A percentile compares a stretch with the other conserved stretches of the same genome.
These are phyloP conservation scores for Cyphomyrmex costatus DNA, from an alignment of 1,140 invertebrate genomes.

Conservation along the genomic window DNA sequence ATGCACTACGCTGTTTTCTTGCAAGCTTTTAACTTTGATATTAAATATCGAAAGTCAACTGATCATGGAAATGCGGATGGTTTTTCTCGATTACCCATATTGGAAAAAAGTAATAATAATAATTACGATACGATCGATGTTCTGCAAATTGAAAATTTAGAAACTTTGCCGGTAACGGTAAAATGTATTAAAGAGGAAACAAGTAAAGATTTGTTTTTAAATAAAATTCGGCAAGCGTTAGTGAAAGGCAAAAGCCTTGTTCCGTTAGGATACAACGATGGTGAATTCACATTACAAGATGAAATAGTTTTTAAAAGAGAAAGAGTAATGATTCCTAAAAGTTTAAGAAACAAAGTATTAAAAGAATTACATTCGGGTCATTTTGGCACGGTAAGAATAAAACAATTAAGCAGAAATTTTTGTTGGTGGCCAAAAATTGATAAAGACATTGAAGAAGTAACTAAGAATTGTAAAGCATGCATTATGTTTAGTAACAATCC, in stretches of 20 bases:
- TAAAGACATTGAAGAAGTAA: constrained; percentile 67
- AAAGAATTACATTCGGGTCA: constrained; percentile 80
- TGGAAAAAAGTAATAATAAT: background rate
- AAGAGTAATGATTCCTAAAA: constrained; percentile 25
- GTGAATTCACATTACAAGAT: background rate
- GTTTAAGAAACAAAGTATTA: constrained; percentile 12
- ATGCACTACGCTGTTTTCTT: background rate
- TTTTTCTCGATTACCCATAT: background rate
- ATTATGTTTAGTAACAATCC: constrained; percentile 64
- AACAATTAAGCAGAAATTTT: constrained; percentile 81
- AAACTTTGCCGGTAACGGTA: background rate
- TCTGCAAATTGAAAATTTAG: background rate
- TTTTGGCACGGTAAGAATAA: constrained; percentile 84
- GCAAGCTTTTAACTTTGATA: background rate
- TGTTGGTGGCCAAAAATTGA: constrained; percentile 85
- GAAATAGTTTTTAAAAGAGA: constrained; percentile 71
- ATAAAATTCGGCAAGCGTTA: background rate
- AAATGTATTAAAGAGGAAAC: background rate
- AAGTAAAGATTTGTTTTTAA: background rate
- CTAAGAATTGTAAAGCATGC: constrained; percentile 45
- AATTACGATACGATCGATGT: background rate
- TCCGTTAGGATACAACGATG: background rate
- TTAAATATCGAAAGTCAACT: background rate
- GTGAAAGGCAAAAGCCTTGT: background rate
- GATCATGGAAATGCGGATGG: background rate